These are phyloP conservation scores for Euschistus heros DNA, from an alignment of 1,140 invertebrate genomes.

Conservation along the genomic window DNA sequence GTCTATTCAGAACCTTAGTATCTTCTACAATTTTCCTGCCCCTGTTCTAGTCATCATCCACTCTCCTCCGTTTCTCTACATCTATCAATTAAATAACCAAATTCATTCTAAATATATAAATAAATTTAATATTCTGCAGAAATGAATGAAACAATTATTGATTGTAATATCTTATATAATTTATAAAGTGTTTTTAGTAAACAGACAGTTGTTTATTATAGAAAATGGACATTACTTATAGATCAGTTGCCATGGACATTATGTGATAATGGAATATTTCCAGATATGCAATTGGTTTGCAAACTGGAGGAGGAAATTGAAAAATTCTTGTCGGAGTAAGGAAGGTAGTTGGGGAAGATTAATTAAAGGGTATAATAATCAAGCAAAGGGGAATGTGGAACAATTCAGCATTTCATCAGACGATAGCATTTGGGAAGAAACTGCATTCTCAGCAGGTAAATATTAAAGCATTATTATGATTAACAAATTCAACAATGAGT, in stretches of 20 bases:
- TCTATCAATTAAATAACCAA: no score
- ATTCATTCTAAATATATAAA: no score
- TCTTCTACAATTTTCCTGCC: no score
- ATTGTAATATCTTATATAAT: no score
- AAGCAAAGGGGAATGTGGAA: slow-evolving; percentile 57
- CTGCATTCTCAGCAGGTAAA: slow-evolving; percentile 18
- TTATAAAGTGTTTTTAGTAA: not conserved
- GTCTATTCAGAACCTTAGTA: no score
- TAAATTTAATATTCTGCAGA: no score
- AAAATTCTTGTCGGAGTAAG: slow-evolving; percentile 53
- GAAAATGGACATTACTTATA: no score
- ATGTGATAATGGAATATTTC: slow-evolving; percentile 10
- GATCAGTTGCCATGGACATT: not conserved
- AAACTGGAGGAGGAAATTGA: slow-evolving; percentile 60
- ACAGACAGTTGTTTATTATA: not conserved
- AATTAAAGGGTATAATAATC: slow-evolving; percentile 58
- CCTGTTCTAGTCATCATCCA: no score
- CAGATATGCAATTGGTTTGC: slow-evolving; percentile 69
- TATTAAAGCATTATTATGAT: not conserved
- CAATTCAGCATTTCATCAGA: slow-evolving; percentile 62
- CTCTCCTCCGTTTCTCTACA: no score
- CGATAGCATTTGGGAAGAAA: slow-evolving; percentile 59
- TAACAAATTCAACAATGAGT: no score
- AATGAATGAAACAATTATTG: no score
- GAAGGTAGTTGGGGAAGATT: slow-evolving; percentile 57